A percentile compares a stretch with the other conserved stretches of the same genome.
Evolutionary conservation across 2,797 vertebrate species (phyloP).

Genomic region (Chrysocyon brachyurus): DNA sequence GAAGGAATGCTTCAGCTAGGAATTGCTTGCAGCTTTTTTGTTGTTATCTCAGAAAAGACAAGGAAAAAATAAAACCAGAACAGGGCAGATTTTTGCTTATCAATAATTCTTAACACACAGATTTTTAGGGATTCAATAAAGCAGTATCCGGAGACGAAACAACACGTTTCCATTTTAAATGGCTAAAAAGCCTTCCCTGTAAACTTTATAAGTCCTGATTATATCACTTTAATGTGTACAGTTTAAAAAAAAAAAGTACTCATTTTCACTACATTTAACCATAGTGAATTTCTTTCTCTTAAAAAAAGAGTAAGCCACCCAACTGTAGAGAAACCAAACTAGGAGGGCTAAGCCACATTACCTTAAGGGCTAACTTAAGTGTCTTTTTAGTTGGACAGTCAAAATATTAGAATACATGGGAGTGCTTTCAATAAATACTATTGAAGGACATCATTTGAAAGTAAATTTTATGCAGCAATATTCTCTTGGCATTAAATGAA

Average conservation of each 20-base stretch:
- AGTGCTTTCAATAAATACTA: neutral
- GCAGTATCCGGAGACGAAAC: conserved; percentile 75
- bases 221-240: conserved; percentile 22
- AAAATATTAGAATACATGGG: conserved; percentile 21
- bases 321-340: conserved; percentile 6
- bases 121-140: conserved; percentile 80
- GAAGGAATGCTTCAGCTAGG: conserved; percentile 34
- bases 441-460: conserved; percentile 26
- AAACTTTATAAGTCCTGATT: conserved; percentile 65
- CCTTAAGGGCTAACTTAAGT: neutral
- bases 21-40: neutral
- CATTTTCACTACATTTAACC: conserved; percentile 56
- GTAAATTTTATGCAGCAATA: conserved; percentile 51
- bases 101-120: conserved; percentile 78
- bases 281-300: conserved; percentile 22
- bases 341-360: neutral
- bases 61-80: neutral
- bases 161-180: conserved; percentile 17
- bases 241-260: neutral
- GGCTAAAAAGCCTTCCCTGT: conserved; percentile 50
- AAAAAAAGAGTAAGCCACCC: neutral
- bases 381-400: neutral
- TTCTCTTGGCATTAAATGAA: conserved; percentile 29
- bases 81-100: conserved; percentile 67
- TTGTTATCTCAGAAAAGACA: neutral